Conservation (phyloP, 2,888 invertebrate genomes). For the Sclerodermus sp. region DNA sequence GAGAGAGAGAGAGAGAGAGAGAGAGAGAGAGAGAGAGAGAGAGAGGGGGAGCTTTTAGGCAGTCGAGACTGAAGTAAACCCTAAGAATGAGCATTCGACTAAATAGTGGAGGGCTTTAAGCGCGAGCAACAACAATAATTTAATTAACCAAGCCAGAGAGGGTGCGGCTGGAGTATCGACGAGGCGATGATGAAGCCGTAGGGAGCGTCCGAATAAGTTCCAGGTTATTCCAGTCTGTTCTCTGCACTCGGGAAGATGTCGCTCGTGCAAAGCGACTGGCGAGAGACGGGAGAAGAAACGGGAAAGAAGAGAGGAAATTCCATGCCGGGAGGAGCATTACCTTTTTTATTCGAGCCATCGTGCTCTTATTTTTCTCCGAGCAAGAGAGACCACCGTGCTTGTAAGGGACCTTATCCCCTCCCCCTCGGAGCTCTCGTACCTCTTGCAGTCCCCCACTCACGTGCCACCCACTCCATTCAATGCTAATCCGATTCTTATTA, state of each 20-base stretch:
- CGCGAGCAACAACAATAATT: conserved; percentile 20
- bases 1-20: too few relatives aligned
- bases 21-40: not conserved
- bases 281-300: conserved; percentile 2
- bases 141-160: conserved; percentile 28
- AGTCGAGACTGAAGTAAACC: too few relatives aligned
- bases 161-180: conserved; percentile 20
- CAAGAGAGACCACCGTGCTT: conserved; percentile 36
- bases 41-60: not conserved
- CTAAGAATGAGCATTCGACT: too few relatives aligned
- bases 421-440: not conserved
- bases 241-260: too few relatives aligned
- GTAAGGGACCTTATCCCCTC: conserved; percentile 17
- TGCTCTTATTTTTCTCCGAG: conserved; percentile 9
- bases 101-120: too few relatives aligned
- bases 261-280: not conserved
- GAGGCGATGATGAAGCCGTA: conserved; percentile 25
- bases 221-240: not conserved
- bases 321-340: not conserved
- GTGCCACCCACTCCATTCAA: conserved; percentile 55
- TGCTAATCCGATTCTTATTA: conserved; percentile 58
- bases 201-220: conserved; percentile 15
- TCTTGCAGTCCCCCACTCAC: conserved; percentile 23
- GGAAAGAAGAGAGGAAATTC: not conserved
- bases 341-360: too few relatives aligned